Evolutionary conservation across 2,797 vertebrate genomes (phyloP).

Genomic region (Lepilemur septentrionalis): DNA sequence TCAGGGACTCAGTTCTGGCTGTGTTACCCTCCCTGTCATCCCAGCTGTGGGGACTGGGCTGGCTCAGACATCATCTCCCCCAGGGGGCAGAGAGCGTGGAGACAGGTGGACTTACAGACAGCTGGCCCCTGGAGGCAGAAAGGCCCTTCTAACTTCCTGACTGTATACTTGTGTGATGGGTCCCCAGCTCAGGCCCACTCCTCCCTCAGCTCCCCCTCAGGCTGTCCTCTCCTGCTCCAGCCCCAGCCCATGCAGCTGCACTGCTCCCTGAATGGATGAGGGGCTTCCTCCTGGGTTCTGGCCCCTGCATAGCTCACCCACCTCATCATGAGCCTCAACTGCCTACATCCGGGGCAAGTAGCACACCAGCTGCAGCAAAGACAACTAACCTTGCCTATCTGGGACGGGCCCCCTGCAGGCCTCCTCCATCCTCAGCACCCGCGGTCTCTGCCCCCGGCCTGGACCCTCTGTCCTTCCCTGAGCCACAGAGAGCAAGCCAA

Average conservation of each 20-base stretch:
- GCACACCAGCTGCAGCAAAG: neutral
- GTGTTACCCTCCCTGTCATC: neutral
- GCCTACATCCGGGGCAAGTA: neutral
- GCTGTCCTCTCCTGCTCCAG: neutral
- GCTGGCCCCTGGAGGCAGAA: constrained; percentile 4
- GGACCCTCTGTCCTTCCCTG: constrained; percentile 26
- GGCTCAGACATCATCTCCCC: neutral
- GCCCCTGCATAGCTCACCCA: constrained; percentile 8
- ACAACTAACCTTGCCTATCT: neutral
- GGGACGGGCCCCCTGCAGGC: neutral
- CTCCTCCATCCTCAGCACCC: neutral
- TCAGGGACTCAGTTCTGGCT: neutral
- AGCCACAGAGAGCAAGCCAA: constrained; percentile 40
- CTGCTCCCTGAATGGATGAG: neutral
- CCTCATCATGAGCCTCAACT: constrained; percentile 1
- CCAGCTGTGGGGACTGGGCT: neutral
- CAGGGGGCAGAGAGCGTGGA: neutral
- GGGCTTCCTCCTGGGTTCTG: neutral
- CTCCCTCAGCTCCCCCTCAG: neutral
- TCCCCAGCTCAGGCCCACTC: neutral
- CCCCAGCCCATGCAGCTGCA: neutral
- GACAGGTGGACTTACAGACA: neutral
- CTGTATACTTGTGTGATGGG: neutral
- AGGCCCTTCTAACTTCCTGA: constrained; percentile 30
- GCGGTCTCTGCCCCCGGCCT: neutral